These are phyloP conservation scores for Aix galericulata DNA, from an alignment of 2,113 vertebrate genomes.

Conservation along the genomic window DNA sequence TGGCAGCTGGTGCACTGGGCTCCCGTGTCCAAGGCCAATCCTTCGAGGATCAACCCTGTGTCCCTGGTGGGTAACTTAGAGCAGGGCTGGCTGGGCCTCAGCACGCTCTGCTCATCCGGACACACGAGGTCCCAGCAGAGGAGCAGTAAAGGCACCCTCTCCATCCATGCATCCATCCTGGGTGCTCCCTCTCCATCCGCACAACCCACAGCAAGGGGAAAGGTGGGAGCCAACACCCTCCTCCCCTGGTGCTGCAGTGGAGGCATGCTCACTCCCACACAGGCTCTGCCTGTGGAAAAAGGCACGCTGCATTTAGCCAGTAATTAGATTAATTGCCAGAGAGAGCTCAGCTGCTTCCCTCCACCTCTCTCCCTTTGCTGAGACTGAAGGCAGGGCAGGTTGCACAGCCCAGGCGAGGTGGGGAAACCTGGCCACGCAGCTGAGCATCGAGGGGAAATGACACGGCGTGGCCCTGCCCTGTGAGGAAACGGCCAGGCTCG, in stretches of 20 bases:
- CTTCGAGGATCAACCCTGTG: accelerated
- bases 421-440: accelerated
- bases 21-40: accelerated
- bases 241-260: background rate
- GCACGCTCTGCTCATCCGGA: background rate
- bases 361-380: background rate
- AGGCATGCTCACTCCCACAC: background rate
- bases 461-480: accelerated
- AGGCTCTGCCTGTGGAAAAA: too few relatives aligned
- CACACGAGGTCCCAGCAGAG: background rate
- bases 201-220: background rate
- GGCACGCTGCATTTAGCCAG: background rate
- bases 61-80: background rate
- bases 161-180: accelerated
- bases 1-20: accelerated
- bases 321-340: background rate
- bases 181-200: accelerated
- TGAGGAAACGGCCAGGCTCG: accelerated
- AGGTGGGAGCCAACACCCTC: background rate
- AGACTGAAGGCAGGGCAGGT: accelerated
- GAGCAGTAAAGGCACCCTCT: background rate
- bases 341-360: background rate
- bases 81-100: background rate
- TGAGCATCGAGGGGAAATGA: accelerated
- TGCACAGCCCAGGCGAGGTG: accelerated